Percentiles rank a stretch among this genome's conserved stretches.
These are phyloP conservation scores for Tribolium madens DNA, from an alignment of 1,140 invertebrate genomes.

Conservation along the genomic window DNA sequence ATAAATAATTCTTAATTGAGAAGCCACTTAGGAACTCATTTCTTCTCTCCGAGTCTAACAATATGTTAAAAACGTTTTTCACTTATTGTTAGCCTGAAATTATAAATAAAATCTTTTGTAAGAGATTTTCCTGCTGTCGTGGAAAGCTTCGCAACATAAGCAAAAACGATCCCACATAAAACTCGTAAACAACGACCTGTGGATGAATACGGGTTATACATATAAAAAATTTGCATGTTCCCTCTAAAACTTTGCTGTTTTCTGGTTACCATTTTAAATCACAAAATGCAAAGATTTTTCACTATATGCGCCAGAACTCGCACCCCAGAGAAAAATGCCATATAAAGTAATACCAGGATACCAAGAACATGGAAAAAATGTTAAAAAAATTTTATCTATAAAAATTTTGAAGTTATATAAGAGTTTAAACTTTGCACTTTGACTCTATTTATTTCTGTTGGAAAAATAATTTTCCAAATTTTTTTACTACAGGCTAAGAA, in stretches of 20 bases:
- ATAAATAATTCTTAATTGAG: not conserved
- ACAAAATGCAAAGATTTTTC: not conserved
- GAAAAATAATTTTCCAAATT: too few relatives aligned
- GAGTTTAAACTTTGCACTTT: too few relatives aligned
- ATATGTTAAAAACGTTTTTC: not conserved
- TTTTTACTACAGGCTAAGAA: too few relatives aligned
- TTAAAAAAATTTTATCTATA: too few relatives aligned
- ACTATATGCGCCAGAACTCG: too few relatives aligned
- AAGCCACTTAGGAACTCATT: not conserved
- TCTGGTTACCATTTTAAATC: not conserved
- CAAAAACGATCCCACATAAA: not conserved
- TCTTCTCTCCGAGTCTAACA: not conserved
- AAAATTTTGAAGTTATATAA: too few relatives aligned
- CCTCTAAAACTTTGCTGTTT: not conserved
- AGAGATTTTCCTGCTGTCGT: not conserved
- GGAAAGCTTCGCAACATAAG: not conserved
- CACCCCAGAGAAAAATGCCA: too few relatives aligned
- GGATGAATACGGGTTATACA: not conserved
- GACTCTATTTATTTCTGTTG: too few relatives aligned
- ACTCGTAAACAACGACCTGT: not conserved
- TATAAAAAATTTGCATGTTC: not conserved
- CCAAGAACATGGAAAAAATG: too few relatives aligned
- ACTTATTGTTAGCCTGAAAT: not conserved
- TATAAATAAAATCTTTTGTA: not conserved
- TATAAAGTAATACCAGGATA: too few relatives aligned